Evolutionary conservation across 1,140 invertebrate species (phyloP).

Genomic region (Tigriopus japonicus): DNA sequence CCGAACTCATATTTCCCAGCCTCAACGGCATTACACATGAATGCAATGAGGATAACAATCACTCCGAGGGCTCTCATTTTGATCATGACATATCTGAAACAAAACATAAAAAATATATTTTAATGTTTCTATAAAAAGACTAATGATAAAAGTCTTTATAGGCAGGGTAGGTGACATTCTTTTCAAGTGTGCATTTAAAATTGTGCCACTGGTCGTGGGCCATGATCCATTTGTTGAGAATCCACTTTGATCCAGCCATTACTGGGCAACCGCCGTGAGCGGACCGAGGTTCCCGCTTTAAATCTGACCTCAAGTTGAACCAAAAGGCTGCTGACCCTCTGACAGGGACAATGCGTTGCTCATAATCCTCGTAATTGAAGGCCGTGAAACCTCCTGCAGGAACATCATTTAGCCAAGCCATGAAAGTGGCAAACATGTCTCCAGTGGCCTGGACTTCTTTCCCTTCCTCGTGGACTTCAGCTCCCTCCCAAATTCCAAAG

Average conservation of each 20-base stretch:
- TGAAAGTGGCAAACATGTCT: constrained; percentile 5
- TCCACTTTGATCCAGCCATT: constrained; percentile 8
- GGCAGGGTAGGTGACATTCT: too few relatives aligned
- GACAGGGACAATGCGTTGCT: background rate
- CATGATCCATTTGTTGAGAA: constrained; percentile 15
- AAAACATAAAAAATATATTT: too few relatives aligned
- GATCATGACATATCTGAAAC: too few relatives aligned
- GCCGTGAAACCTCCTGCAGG: background rate
- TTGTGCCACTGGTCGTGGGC: background rate
- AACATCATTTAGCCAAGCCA: constrained; percentile 8
- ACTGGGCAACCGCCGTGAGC: constrained; percentile 7
- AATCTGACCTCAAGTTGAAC: background rate
- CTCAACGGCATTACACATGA: too few relatives aligned
- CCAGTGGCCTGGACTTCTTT: background rate
- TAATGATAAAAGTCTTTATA: too few relatives aligned
- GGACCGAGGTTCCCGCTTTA: background rate
- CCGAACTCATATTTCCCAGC: too few relatives aligned
- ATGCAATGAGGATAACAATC: too few relatives aligned
- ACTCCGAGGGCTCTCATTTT: too few relatives aligned
- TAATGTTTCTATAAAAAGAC: too few relatives aligned
- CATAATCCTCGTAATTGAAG: background rate
- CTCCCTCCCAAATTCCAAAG: background rate
- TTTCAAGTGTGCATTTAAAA: constrained; percentile 18
- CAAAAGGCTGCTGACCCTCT: constrained; percentile 10
- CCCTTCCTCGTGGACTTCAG: background rate